Conservation (phyloP, 2,888 invertebrate genomes). For the Dasypogon diadema region DNA sequence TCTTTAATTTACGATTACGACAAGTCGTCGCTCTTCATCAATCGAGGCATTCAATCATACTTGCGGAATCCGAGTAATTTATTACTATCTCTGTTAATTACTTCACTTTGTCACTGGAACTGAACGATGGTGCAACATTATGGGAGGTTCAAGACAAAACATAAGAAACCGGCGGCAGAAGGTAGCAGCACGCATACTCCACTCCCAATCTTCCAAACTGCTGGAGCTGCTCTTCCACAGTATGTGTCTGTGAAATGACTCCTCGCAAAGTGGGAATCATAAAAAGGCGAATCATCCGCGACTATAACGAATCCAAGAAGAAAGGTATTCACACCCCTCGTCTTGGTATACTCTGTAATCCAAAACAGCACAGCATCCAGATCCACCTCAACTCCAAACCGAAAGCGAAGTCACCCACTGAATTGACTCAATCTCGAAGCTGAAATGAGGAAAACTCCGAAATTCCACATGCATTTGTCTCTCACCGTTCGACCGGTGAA, state of each 20-base stretch:
- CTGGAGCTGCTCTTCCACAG: too few species aligned
- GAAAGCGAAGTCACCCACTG: constrained; percentile 32
- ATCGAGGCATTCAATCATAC: constrained; percentile 17
- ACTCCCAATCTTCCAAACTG: background rate
- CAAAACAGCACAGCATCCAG: constrained; percentile 25
- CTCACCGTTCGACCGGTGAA: constrained; percentile 48
- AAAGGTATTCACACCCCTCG: constrained; percentile 12
- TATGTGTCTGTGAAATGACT: too few species aligned
- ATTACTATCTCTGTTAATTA: constrained; percentile 28
- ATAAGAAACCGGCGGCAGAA: background rate
- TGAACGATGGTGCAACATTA: background rate
- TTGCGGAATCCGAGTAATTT: constrained; percentile 13
- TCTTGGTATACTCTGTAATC: background rate
- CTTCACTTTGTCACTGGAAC: background rate
- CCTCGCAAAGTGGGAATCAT: constrained; percentile 7
- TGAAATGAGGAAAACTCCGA: constrained; percentile 38
- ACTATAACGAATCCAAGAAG: background rate
- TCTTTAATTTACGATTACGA: too few species aligned
- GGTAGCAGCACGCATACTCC: constrained; percentile 2
- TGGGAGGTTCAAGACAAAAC: constrained; percentile 1
- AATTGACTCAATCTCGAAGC: constrained; percentile 19
- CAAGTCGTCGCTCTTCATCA: too few species aligned
- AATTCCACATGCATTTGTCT: constrained; percentile 45
- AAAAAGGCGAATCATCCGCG: background rate
- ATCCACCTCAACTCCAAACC: background rate